phyloP scores from a whole-genome alignment of 2,888 invertebrate genomes.

The Drosophila helvetica region DNA sequence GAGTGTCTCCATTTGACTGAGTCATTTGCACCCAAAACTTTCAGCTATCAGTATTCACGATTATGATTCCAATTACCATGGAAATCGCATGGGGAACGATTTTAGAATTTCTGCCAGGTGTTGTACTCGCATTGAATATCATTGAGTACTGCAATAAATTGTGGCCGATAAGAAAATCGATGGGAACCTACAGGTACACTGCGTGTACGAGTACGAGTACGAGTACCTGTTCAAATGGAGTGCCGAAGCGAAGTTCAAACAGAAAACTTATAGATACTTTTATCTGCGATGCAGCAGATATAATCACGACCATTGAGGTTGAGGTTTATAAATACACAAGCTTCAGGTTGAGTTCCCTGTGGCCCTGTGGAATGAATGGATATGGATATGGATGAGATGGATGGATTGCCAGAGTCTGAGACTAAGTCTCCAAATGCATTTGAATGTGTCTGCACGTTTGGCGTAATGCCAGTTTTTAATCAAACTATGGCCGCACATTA shows the following conservation, averaged over 20 bases:
- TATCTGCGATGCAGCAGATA: background rate
- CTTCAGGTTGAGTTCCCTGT: constrained; percentile 17
- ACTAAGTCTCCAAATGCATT: constrained; percentile 43
- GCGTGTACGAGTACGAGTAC: background rate
- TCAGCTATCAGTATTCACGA: constrained; percentile 5
- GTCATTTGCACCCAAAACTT: constrained; percentile 57
- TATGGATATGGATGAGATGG: constrained; percentile 67
- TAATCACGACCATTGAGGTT: background rate
- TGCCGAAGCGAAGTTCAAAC: constrained; percentile 1
- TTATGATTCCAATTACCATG: constrained; percentile 38
- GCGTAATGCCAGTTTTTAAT: constrained; percentile 82
- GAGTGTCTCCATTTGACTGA: constrained; percentile 23
- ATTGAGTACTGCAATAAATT: constrained; percentile 9
- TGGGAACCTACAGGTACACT: background rate
- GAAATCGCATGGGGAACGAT: constrained; percentile 33
- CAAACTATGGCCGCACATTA: constrained; percentile 81
- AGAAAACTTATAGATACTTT: background rate
- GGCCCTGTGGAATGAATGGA: constrained; percentile 49
- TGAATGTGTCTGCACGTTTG: constrained; percentile 70
- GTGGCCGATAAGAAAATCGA: constrained; percentile 19
- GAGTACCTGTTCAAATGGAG: too few species aligned
- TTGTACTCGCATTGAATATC: constrained; percentile 3
- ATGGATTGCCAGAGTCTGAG: constrained; percentile 68
- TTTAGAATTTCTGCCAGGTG: constrained; percentile 10
- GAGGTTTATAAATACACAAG: constrained; percentile 37